Base-by-base conservation (phyloP, 2,797 vertebrate species). In the Argyrosomus regius region DNA sequence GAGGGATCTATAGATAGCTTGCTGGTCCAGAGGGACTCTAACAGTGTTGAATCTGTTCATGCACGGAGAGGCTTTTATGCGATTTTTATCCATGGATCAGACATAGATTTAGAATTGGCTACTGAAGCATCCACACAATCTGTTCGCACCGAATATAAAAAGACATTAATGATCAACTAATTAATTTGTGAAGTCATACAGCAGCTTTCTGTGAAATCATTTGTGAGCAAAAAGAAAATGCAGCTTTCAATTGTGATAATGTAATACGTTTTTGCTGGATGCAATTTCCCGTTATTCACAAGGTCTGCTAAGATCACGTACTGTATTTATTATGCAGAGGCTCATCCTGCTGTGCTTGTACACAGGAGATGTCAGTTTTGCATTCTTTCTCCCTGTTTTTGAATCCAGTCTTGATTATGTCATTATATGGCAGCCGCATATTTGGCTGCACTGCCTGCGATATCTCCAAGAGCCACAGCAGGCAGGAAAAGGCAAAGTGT, bases 351-450 rank as follows among this genome's bases (percentile, higher is more conserved):
- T 80, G 71, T 64, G 78, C 77, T 81, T 22, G 72, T 80, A 77
- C 63, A 82, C 81, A 65, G 67, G 78, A 83, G 75, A 82, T 86
- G 86, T 92, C 78, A 82, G 46, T 79, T 89, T 69, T 81, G 73
- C 78, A 75, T 83, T 76, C 72, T 84, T 78, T 68, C 72, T 52
- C 59, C 56, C 71, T 35, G 60, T 63, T 89, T 89, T 86, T 80
- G 59, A 86, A 90, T 88, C 79, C 78, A 75, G 63, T 75, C 83
- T 86, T 92, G 86, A 91, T 92, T 91, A 89, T 91, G 86, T 87
- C 84, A 88, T 92, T 90, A 87, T 83, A 83, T 87, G 86, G 81
- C 85, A 82, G 87, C 58, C 24, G 57, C 81, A 49, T 77, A 83
- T 88, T 88, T 82, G 76, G 70, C 78, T 77, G 62, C 48, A 20